Conservation (phyloP, 2,113 vertebrate genomes). For the Aegotheles bennettii region DNA sequence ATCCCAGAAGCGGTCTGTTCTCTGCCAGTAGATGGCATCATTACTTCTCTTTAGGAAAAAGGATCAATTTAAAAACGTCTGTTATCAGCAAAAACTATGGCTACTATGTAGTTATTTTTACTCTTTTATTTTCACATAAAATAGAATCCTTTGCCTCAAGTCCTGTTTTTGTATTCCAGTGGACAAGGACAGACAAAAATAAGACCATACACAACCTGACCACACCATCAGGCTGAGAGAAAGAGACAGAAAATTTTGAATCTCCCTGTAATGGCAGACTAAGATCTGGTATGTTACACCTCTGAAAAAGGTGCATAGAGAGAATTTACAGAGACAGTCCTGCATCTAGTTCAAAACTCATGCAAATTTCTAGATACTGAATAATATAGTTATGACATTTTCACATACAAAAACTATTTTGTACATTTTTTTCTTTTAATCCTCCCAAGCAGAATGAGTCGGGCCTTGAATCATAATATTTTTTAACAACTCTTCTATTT, state of each 20-base stretch:
- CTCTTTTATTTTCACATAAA: not conserved
- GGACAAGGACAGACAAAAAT: not conserved
- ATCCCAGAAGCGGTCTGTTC: not conserved
- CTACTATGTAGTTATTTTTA: not conserved
- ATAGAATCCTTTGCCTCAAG: not conserved
- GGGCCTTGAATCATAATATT: not conserved
- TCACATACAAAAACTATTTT: not conserved
- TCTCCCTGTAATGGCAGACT: not conserved
- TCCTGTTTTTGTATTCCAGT: not conserved
- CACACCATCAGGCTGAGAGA: not conserved
- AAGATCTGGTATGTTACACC: not conserved
- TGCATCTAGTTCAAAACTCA: not conserved
- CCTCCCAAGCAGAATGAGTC: not conserved
- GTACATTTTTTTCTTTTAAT: not conserved
- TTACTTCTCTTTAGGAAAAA: not conserved
- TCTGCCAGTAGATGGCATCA: constrained; percentile 51
- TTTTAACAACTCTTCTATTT: not conserved
- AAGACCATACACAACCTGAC: not conserved
- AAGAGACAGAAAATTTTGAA: not conserved
- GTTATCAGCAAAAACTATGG: not conserved
- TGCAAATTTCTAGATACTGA: not conserved
- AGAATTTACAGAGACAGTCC: not conserved
- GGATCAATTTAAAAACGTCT: not conserved
- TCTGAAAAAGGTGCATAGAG: not conserved
- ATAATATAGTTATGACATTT: accelerated